Conservation (phyloP, 2,797 vertebrate species). For the Premnoplex brunnescens region DNA sequence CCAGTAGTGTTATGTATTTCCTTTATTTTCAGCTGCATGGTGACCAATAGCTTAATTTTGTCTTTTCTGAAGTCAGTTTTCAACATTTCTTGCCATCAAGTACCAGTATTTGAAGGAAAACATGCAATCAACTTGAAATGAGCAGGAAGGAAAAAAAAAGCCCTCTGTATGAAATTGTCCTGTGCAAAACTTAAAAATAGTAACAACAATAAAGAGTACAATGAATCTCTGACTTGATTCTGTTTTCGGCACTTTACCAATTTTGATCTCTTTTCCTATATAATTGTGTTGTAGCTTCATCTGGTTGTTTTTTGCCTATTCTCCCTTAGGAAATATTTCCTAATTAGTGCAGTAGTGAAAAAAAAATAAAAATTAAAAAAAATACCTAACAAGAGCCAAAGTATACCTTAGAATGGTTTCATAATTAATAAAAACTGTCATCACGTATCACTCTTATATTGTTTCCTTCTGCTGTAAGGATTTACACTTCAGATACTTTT, state of each 20-base stretch:
- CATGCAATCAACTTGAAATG: background rate
- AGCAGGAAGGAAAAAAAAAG: accelerated
- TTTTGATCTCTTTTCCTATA: slow-evolving; percentile 25
- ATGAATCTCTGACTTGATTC: background rate
- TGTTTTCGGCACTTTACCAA: background rate
- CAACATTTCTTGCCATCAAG: background rate
- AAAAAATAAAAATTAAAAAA: background rate
- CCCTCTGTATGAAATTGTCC: background rate
- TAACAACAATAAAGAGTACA: background rate
- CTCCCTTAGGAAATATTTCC: slow-evolving; percentile 7
- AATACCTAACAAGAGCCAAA: background rate
- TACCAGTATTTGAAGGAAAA: background rate
- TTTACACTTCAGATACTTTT: slow-evolving; percentile 37
- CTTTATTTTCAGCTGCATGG: background rate
- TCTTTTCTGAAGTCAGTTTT: background rate
- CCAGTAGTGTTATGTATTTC: background rate
- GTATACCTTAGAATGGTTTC: background rate
- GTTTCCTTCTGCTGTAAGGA: slow-evolving; percentile 3
- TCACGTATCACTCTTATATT: background rate
- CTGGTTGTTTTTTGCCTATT: background rate
- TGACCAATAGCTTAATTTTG: background rate
- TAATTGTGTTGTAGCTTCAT: background rate
- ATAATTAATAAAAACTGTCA: slow-evolving; percentile 8
- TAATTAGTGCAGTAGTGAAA: background rate
- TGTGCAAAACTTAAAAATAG: background rate